These are phyloP conservation scores for Brachirus orientalis DNA, from an alignment of 2,113 vertebrate genomes.

Conservation along the genomic window DNA sequence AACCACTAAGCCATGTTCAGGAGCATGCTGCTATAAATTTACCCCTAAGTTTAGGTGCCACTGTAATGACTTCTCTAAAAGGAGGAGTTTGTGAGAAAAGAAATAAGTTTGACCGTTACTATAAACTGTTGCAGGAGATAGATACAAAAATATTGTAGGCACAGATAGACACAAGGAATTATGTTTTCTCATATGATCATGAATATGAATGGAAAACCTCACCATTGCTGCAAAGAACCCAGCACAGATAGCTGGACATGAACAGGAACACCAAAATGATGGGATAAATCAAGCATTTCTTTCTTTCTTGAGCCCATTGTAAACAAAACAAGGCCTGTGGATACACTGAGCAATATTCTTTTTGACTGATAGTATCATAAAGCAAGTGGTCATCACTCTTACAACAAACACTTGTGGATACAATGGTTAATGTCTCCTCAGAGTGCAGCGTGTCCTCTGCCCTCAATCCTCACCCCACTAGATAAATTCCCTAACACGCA, in stretches of 20 bases:
- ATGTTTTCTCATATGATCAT: too few species aligned
- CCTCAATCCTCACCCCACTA: constrained; percentile 26
- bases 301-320: constrained; percentile 1
- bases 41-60: constrained; percentile 4
- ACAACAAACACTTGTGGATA: constrained; percentile 64
- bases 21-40: constrained; percentile 19
- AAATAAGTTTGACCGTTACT: not conserved
- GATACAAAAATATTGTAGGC: not conserved
- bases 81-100: not conserved
- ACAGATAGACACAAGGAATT: too few species aligned
- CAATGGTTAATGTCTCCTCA: constrained; percentile 59
- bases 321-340: constrained; percentile 19
- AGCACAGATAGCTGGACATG: too few species aligned
- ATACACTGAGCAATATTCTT: constrained; percentile 4
- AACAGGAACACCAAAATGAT: too few species aligned
- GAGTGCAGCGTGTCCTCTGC: constrained; percentile 50
- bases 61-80: constrained; percentile 2
- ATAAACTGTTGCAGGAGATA: not conserved
- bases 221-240: too few species aligned
- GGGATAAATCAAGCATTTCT: too few species aligned
- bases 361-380: constrained; percentile 45
- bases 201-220: too few species aligned
- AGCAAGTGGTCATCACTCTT: constrained; percentile 31
- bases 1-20: constrained; percentile 43
- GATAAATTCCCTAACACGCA: constrained; percentile 26